These are phyloP conservation scores for Heliothis virescens DNA, from an alignment of 1,140 invertebrate genomes.

Conservation along the genomic window DNA sequence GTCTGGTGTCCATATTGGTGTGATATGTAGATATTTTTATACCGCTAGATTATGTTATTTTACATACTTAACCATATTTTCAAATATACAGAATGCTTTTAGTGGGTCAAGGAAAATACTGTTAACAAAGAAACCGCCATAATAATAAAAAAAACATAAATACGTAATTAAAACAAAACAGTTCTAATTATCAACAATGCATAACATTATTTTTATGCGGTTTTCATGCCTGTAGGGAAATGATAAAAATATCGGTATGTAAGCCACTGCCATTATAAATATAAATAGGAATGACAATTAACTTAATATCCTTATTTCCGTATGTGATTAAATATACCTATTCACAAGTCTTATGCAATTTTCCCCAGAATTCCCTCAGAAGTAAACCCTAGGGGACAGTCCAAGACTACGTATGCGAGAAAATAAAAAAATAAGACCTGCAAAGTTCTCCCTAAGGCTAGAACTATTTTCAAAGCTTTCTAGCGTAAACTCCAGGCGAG, in stretches of 20 bases:
- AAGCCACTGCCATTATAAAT: too few species aligned
- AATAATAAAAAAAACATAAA: too few species aligned
- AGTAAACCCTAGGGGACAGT: not conserved
- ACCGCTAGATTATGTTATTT: too few species aligned
- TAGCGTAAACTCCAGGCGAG: not conserved
- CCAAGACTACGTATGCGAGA: not conserved
- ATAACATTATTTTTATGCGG: not conserved
- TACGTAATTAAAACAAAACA: not conserved
- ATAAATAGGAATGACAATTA: too few species aligned
- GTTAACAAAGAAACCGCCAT: not conserved
- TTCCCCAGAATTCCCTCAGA: too few species aligned
- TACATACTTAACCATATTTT: too few species aligned
- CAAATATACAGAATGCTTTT: not conserved
- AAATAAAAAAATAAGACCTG: conserved; percentile 2
- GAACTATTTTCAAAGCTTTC: not conserved
- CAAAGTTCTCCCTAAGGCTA: not conserved
- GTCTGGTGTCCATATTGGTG: too few species aligned
- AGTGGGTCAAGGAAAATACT: not conserved
- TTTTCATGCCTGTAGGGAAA: conserved; percentile 1
- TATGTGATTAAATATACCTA: not conserved
- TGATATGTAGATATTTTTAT: too few species aligned
- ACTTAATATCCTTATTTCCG: not conserved
- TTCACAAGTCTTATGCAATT: too few species aligned
- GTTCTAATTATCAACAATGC: not conserved
- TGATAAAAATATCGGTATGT: conserved; percentile 25